Base-by-base conservation (phyloP, 53 echinoderm and acorn worm genomes). In the Holothuria leucospilota region DNA sequence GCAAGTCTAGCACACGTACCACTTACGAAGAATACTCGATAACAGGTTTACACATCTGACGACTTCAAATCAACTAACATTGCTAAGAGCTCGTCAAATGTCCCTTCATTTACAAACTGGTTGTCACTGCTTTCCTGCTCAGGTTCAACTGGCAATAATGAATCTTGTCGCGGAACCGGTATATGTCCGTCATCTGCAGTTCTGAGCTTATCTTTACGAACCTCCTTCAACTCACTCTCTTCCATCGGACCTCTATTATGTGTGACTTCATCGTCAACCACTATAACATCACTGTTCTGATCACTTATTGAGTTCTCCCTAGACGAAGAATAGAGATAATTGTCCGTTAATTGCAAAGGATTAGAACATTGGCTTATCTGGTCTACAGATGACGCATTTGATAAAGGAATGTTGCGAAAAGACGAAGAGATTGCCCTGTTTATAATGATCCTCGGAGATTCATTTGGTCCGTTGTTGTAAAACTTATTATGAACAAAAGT, bases 21-120 rank as follows among this genome's bases (percentile, higher is more conserved):
- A 56, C 56, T 16, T 56, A 16, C 15, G 9, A 56, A 56, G 56
- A 56, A 56, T 56, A 56, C 56, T 16, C 0, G 15, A 16, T 18
- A 18, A 56, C 8, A 2, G 56, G 0, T n/a, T 80, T 59, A 80
- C 24, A 80, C 80, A 60, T 80, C 61, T 25, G 80, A 80, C 52
- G 80, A 80, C 38, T 80, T 80, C 21, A 80, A 15, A 20, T 80
- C 80, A 34, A 80, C 80, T 30, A 80, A 39, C 80, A 80, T 80
- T 59, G 80, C 59, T 38, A 80, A 38, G 10, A 80, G 80, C 26
- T 80, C 80, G 56, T 80, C 80, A 80, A 80, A 80, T 39, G 59
- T 60, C 14, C 61, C 80, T 51, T 80, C 80, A 60, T 61, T 80
- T 29, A 61, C 61, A 28, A 61, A 16, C 20, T 29, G 60, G n/a